Evolutionary conservation across 2,888 invertebrate genomes (phyloP).

Genomic region (Calameuta pallipes): DNA sequence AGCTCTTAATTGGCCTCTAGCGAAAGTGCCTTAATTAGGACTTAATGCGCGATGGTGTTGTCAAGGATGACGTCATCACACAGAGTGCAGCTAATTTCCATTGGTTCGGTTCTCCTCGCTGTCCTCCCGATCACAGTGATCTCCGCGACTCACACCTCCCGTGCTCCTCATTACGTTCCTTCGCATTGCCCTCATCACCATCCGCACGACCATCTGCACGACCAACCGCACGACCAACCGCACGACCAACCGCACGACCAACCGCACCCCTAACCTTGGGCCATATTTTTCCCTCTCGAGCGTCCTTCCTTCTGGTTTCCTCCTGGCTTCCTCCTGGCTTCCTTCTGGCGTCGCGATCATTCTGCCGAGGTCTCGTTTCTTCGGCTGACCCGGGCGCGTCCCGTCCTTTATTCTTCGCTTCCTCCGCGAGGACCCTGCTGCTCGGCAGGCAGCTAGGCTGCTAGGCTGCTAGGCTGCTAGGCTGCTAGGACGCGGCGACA

Average conservation of each 20-base stretch:
- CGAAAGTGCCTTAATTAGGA: too few relatives aligned
- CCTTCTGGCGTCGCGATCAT: conserved; percentile 36
- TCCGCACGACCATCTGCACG: not conserved
- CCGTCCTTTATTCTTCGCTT: conserved; percentile 50
- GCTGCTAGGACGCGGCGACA: not conserved
- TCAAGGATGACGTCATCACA: too few relatives aligned
- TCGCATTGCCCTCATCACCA: conserved; percentile 27
- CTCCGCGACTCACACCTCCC: conserved; percentile 15
- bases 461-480: too few relatives aligned
- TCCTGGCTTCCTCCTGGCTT: not conserved
- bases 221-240: not conserved
- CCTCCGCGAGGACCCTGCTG: conserved; percentile 33
- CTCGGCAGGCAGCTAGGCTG: not conserved
- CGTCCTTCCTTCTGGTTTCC: not conserved
- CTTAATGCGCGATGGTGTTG: too few relatives aligned
- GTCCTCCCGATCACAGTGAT: conserved; percentile 20
- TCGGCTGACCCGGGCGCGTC: conserved; percentile 41
- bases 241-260: not conserved
- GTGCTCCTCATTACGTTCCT: conserved; percentile 14
- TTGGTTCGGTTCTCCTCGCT: too few relatives aligned
- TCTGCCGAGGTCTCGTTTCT: conserved; percentile 35
- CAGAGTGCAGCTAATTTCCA: too few relatives aligned
- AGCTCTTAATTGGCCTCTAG: too few relatives aligned
- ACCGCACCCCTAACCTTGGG: too few relatives aligned
- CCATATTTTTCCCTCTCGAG: conserved; percentile 12